Evolutionary conservation across 2,113 vertebrate species (phyloP).

Genomic region (Melospiza georgiana): DNA sequence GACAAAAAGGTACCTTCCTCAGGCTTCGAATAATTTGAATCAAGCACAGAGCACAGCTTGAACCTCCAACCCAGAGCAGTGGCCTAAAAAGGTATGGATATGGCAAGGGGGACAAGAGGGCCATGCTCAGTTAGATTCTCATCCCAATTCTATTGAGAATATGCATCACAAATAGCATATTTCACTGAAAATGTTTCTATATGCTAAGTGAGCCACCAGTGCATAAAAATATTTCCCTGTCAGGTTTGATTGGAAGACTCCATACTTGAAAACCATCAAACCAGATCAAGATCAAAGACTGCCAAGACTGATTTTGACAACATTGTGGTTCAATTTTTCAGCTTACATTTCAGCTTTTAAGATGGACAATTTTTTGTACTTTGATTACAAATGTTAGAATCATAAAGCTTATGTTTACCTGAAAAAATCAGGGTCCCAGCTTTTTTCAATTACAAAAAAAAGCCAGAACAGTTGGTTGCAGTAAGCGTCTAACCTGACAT

Average conservation of each 20-base stretch:
- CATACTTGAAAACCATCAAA: background rate
- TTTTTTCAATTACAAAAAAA: background rate
- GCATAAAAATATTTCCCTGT: background rate
- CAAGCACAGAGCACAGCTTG: background rate
- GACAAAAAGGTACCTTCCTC: background rate
- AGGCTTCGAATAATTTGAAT: background rate
- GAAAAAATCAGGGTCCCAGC: background rate
- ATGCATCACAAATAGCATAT: background rate
- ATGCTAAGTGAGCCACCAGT: background rate
- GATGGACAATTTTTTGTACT: background rate
- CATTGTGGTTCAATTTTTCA: background rate
- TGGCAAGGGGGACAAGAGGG: accelerated
- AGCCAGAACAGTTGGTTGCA: background rate
- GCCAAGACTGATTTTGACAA: background rate
- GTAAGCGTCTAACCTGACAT: background rate
- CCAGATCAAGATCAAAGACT: background rate
- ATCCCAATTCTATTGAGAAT: background rate
- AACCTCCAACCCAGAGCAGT: background rate
- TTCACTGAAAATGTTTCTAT: background rate
- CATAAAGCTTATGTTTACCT: background rate
- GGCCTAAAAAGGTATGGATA: background rate
- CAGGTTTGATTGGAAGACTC: background rate
- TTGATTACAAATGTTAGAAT: background rate
- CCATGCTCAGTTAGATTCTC: background rate
- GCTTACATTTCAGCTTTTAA: background rate